A percentile compares a stretch with the other conserved stretches of the same genome.
Evolutionary conservation across 2,888 invertebrate genomes (phyloP).

Genomic region (Helobdella robusta): DNA sequence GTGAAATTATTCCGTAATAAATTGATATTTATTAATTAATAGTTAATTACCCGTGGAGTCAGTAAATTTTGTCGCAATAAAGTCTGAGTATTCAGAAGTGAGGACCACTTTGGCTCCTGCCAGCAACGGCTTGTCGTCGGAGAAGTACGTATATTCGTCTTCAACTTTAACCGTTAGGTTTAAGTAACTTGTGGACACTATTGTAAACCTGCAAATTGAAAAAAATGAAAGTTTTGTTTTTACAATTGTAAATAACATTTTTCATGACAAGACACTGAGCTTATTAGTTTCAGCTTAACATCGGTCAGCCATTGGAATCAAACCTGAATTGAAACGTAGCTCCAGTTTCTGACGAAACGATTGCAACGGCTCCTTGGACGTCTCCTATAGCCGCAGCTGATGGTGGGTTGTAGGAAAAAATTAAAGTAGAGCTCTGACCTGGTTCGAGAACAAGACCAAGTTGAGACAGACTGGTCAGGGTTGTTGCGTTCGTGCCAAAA

Average conservation of each 20-base stretch:
- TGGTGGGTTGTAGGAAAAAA: constrained; percentile 30
- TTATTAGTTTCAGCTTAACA: too few species aligned
- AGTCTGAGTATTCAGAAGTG: constrained; percentile 30
- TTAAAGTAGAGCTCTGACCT: constrained; percentile 28
- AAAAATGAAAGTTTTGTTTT: too few species aligned
- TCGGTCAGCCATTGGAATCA: too few species aligned
- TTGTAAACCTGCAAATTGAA: constrained; percentile 29
- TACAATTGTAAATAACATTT: too few species aligned
- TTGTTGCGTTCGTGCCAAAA: constrained; percentile 27
- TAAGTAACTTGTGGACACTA: constrained; percentile 32
- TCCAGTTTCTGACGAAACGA: constrained; percentile 21
- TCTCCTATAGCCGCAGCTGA: constrained; percentile 28
- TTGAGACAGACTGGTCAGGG: not conserved
- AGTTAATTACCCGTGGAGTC: constrained; percentile 24
- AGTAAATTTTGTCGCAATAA: constrained; percentile 21
- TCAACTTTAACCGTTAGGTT: constrained; percentile 36
- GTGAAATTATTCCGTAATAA: too few species aligned
- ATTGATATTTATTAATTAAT: too few species aligned
- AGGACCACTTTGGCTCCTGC: constrained; percentile 34
- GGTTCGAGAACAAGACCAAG: constrained; percentile 26
- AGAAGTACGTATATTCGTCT: constrained; percentile 40
- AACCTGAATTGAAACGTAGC: constrained; percentile 21
- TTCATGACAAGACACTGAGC: too few species aligned
- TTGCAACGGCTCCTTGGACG: constrained; percentile 6
- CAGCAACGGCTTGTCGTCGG: constrained; percentile 35